A percentile compares a stretch with the other conserved stretches of the same genome.
Evolutionary conservation across 2,113 vertebrate genomes (phyloP).

Genomic region (Chrysemys picta): DNA sequence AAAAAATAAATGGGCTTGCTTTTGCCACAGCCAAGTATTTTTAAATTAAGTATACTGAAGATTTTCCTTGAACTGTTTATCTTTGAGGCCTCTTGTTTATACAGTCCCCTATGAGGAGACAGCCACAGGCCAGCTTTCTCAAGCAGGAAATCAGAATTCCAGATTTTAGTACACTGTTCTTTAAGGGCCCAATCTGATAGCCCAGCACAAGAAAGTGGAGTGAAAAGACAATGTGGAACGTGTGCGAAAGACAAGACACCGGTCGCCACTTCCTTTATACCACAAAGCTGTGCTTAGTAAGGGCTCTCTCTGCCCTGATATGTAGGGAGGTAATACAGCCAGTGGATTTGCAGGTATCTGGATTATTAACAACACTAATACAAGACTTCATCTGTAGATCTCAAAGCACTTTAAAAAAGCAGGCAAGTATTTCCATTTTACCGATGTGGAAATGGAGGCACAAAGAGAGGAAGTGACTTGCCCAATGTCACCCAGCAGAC

Average conservation of each 20-base stretch:
- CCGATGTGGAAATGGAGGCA: neutral
- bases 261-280: slow-evolving; percentile 15
- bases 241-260: slow-evolving; percentile 21
- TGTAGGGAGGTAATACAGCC: neutral
- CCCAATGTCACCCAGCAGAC: neutral
- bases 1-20: neutral
- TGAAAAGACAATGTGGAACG: neutral
- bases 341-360: neutral
- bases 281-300: slow-evolving; percentile 10
- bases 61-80: slow-evolving; percentile 17
- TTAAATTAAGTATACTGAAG: neutral
- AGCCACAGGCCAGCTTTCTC: neutral
- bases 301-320: neutral
- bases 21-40: neutral
- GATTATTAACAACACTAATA: rapidly evolving
- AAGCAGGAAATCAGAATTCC: neutral
- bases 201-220: neutral
- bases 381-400: neutral
- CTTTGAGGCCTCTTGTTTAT: slow-evolving; percentile 2
- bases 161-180: neutral
- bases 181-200: slow-evolving; percentile 7
- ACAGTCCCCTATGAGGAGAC: neutral
- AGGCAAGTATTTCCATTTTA: neutral
- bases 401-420: neutral
- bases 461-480: neutral